Base-by-base conservation (phyloP, 2,888 invertebrate species). In the Drosophila gaucha region DNA sequence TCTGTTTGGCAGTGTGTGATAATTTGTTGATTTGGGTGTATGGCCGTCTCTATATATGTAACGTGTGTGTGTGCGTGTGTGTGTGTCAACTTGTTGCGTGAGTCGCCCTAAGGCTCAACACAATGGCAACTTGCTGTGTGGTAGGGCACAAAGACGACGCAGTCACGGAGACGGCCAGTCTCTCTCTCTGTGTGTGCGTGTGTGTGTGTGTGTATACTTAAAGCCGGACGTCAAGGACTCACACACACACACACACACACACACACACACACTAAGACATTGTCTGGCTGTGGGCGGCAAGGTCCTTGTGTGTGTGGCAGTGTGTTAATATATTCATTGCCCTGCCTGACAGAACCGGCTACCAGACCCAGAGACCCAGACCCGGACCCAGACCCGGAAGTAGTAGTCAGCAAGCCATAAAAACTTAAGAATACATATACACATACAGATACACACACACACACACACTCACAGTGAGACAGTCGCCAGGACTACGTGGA, bases 281-380 rank as follows among this genome's bases (percentile, higher is more conserved):
- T 80, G 77, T 73, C 70, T 60, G 62, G 59, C 52, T 30, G 26
- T 64, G 50, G 67, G 58, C 52, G 63, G 52, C 65, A 55, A 57
- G 46, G 72, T 55, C 20, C 6, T 38, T 60, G 58, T 69, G 71
- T n/a, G n/a, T 80, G 66, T 73, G 67, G 69, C 68, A 75, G 70
- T 87, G 78, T 83, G 85, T 75, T 89, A 90, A 90, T 90, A 77
- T 90, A 89, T 88, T 89, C 89, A 90, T 86, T 88, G 89, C 74
- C 68, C 66, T 65, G 73, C 62, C 60, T 75, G 69, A 67, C 65
- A 75, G 66, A 51, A 41, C 43, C 56, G 22, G 36, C 49, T 38
- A 59, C 60, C 38, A n/a, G 66, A 51, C 44, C 43, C 56, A 26
- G 36, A 44, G 41, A 59, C 60, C 38, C 58, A n/a, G 36, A 50